Conservation (phyloP, 2,797 vertebrate species). For the Hydrolagus colliei region DNA sequence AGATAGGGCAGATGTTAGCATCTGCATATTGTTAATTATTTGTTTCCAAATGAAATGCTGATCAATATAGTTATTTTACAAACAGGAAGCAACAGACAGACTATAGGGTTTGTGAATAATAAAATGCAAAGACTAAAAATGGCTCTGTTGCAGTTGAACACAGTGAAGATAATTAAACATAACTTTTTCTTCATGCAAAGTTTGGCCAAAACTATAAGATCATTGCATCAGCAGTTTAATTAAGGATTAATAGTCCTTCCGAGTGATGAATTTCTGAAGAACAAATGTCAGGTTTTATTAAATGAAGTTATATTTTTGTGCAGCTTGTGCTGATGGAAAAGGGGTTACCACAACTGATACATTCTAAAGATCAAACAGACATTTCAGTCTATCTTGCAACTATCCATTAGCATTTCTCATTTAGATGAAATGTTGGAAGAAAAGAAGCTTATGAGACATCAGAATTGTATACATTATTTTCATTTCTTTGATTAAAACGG, state of each 20-base stretch:
- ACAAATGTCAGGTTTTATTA: conserved; percentile 75
- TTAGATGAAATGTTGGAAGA: neutral
- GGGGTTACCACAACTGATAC: neutral
- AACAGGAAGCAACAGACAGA: neutral
- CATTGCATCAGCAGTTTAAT: conserved; percentile 69
- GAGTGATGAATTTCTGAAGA: conserved; percentile 77
- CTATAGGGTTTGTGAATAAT: neutral
- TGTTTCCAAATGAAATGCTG: conserved; percentile 10
- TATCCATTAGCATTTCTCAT: neutral
- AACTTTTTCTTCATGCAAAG: neutral
- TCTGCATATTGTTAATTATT: conserved; percentile 23
- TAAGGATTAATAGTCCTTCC: conserved; percentile 72
- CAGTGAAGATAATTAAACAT: neutral
- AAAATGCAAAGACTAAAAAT: conserved; percentile 20
- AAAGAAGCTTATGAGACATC: neutral
- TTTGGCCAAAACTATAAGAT: neutral
- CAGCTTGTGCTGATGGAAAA: neutral
- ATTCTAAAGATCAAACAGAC: neutral
- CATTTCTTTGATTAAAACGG: neutral
- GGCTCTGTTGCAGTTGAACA: neutral
- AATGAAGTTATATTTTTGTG: conserved; percentile 68
- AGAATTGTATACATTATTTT: conserved; percentile 5
- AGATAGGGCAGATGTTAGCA: conserved; percentile 27
- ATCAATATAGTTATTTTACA: conserved; percentile 17
- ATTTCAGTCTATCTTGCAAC: neutral